Base-by-base conservation (phyloP, 1,140 invertebrate genomes). In the Diachasma alloeum region DNA sequence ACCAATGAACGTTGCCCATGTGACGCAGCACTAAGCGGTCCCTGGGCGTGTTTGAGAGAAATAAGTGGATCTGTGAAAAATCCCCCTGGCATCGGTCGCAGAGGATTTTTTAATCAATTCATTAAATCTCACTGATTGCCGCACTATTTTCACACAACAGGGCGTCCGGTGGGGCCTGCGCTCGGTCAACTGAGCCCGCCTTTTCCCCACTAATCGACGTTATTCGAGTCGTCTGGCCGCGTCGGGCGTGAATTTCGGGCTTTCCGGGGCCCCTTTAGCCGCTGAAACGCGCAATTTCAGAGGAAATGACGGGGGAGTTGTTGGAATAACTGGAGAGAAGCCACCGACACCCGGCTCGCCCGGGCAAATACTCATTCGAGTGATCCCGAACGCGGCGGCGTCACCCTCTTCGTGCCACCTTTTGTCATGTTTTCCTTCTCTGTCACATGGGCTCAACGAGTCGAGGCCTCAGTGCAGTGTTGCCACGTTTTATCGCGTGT, bases 1-100 rank as follows among this genome's bases (percentile, higher is more conserved):
- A 90, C 88, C 87, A 90, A 90, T 89, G 81, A 88, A 78, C 82
- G 84, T 78, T 74, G 83, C 85, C 88, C 87, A 90, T 89, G 88
- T 89, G 88, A 90, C 87, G 87, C 87, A 88, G 87, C 87, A 87
- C 76, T 83, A 79, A 79, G 74, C 72, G 39, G 39, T 59, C 69
- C 63, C 77, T 71, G 75, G 75, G 76, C 70, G 67, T 78, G 78
- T 77, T 69, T 72, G 67, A 78, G 36, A 68, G 39, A 68, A 68
- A 68, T 44, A 72, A 75, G 70, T 78, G 56, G 31, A 31, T 78
- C 74, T 31, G 17, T n/a, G 17, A 11, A 44, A 24, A 70, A 10
- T 11, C 11, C 44, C 26, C 5, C 46, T 56, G 22, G n/a, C 67
- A 31, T 59, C 26, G 37, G 48, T 72, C 44, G 6, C 24, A n/a